A percentile compares a stretch with the other conserved stretches of the same genome.
phyloP scores from a whole-genome alignment of 2,113 vertebrate species.

The Perca schrenkii region DNA sequence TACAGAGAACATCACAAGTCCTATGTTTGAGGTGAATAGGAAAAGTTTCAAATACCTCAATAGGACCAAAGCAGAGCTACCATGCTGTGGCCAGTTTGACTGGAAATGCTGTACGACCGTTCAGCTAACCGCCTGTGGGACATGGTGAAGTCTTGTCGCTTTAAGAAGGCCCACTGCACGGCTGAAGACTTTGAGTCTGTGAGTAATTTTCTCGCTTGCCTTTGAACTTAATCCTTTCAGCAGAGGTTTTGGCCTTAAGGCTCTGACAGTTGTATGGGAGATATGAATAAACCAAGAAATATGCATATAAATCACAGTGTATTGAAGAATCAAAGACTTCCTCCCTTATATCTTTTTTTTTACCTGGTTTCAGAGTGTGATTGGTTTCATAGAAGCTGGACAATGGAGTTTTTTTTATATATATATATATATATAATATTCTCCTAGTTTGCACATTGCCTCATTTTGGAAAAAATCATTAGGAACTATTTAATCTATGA shows the following conservation, averaged over 20 bases:
- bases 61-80: conserved; percentile 48
- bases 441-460: conserved; percentile 40
- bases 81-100: conserved; percentile 60
- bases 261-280: conserved; percentile 67
- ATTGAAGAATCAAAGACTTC: conserved; percentile 77
- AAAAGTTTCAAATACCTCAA: conserved; percentile 52
- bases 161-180: conserved; percentile 69
- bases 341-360: conserved; percentile 36
- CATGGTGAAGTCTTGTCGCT: conserved; percentile 81
- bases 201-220: conserved; percentile 82
- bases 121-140: conserved; percentile 76
- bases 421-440: conserved; percentile 28
- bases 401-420: conserved; percentile 38
- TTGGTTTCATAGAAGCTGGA: conserved; percentile 68
- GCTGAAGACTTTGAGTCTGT: conserved; percentile 85
- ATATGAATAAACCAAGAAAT: conserved; percentile 81
- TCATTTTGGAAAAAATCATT: conserved; percentile 51
- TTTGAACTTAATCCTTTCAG: conserved; percentile 86
- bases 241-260: conserved; percentile 73
- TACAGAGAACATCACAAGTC: conserved; percentile 22
- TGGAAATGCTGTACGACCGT: conserved; percentile 70
- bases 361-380: conserved; percentile 64
- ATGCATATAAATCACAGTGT: conserved; percentile 74
- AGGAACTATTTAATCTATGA: conserved; percentile 46
- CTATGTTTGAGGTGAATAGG: conserved; percentile 18